Evolutionary conservation across 2,797 vertebrate genomes (phyloP), one percentile per base, ranked within the genome.

Genomic region (Ctenopoma multispine): DNA sequence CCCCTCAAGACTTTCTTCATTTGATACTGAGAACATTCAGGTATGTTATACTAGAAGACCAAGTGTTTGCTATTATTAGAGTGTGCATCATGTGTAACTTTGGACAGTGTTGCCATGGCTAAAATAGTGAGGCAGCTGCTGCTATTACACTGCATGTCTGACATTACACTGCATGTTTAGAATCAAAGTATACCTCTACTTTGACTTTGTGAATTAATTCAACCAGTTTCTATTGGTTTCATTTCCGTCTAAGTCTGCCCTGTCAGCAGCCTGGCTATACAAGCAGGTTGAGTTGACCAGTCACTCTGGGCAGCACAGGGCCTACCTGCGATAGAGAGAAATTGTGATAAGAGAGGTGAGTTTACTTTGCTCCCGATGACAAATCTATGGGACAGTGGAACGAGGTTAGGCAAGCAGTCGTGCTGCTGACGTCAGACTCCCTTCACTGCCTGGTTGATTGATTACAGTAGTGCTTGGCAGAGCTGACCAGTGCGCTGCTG

Each of bases 361-460:
- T 87, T 84, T 85, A 77, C 88, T 91, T 93, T 72, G 78, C 71
- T 77, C 51, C 66, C 59, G 69, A 79, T 83, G 82, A 87, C 82
- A 84, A 86, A 86, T 85, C 89, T 85, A 79, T 84, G 73, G 82
- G 86, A 88, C 67, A 23, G 59, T 31, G 51, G 77, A 84, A 56
- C 23, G 11, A 51, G 64, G 82, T 90, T 93, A 69, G 84, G 88
- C 86, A 94, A 90, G 88, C 75, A 69, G 80, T 75, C n/a, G 24
- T 62, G 77, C 73, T 53, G 66, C 80, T 92, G 83, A 93, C 89
- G 87, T 89, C 89, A 90, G 83, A 63, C 46, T 53, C 38, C 60
- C 69, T 84, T 62, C 21, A 18, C 80, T 80, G 73, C 70, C 83
- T 86, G 89, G 84, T 76, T 92, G 90, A 92, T 88, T 90, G 80